These are phyloP conservation scores for Poeciliopsis occidentalis DNA, from an alignment of 2,113 vertebrate species.

Conservation along the genomic window DNA sequence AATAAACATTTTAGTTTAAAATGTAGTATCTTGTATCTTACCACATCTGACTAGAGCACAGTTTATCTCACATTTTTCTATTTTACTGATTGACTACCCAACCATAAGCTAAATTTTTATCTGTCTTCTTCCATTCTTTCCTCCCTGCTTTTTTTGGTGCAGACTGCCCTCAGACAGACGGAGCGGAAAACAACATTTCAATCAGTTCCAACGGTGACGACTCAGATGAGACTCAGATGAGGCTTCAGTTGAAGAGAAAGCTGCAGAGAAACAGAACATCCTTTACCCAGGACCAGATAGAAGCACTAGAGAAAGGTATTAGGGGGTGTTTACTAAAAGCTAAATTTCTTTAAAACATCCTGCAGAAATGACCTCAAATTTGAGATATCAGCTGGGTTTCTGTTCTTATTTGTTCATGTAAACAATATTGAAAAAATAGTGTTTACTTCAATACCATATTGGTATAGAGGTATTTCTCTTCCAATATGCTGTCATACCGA, in stretches of 20 bases:
- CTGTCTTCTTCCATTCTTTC: neutral
- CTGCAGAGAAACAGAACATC: conserved; percentile 98
- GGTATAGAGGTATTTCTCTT: too few relatives aligned
- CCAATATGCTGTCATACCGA: too few relatives aligned
- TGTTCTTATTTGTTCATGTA: neutral
- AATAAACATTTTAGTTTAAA: too few relatives aligned
- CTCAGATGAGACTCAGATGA: conserved; percentile 97
- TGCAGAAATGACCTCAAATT: neutral
- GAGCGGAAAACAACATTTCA: conserved; percentile 91
- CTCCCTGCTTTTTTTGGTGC: conserved; percentile 2
- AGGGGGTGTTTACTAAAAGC: neutral
- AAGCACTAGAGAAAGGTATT: conserved; percentile 97
- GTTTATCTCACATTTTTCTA: too few relatives aligned
- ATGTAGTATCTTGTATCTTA: too few relatives aligned
- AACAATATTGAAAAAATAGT: too few relatives aligned
- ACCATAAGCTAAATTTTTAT: neutral
- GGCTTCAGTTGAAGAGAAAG: conserved; percentile 97
- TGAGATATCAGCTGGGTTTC: neutral
- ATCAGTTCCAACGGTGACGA: conserved; percentile 93
- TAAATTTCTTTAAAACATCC: neutral
- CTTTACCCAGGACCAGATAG: conserved; percentile 98
- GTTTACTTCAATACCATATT: too few relatives aligned
- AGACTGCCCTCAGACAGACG: conserved; percentile 93
- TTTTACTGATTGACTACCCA: too few relatives aligned
- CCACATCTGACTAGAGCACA: too few relatives aligned